A percentile compares a stretch with the other conserved stretches of the same genome.
These are phyloP conservation scores for Drosophila elegans DNA, from an alignment of 1,140 invertebrate species.

Conservation along the genomic window DNA sequence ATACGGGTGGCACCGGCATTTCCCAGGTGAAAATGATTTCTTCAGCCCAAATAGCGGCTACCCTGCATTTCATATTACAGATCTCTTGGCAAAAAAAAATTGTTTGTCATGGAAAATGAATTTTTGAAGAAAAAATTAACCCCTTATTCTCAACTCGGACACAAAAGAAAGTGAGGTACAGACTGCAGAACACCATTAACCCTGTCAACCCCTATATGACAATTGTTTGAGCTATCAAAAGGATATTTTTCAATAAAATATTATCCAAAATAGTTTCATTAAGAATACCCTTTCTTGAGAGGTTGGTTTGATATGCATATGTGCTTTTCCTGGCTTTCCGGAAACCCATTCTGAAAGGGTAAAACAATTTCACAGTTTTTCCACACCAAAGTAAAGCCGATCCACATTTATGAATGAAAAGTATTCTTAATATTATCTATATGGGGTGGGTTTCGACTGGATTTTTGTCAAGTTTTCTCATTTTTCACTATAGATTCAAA, in stretches of 20 bases:
- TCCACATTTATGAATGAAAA: constrained; percentile 31
- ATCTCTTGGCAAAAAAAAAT: constrained; percentile 30
- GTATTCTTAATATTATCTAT: constrained; percentile 28
- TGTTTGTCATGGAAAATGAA: constrained; percentile 30
- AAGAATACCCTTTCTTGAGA: not conserved
- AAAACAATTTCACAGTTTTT: constrained; percentile 11
- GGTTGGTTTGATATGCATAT: constrained; percentile 11
- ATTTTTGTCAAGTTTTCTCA: constrained; percentile 41
- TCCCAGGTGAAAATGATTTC: constrained; percentile 24
- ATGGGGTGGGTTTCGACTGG: constrained; percentile 29
- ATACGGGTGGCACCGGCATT: constrained; percentile 34
- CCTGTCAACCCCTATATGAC: constrained; percentile 46
- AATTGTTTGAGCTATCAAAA: constrained; percentile 35
- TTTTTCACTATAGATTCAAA: constrained; percentile 46
- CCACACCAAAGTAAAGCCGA: constrained; percentile 6
- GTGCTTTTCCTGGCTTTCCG: constrained; percentile 17
- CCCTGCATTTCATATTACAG: constrained; percentile 7
- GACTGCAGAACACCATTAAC: constrained; percentile 34
- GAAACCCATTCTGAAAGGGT: constrained; percentile 1
- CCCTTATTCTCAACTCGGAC: constrained; percentile 32
- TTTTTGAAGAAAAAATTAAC: constrained; percentile 46
- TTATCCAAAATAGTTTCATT: constrained; percentile 29
- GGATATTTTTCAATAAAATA: constrained; percentile 51
- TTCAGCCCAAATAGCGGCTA: constrained; percentile 13
- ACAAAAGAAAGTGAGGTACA: constrained; percentile 34